A percentile compares a stretch with the other conserved stretches of the same genome.
Conservation (phyloP, 2,797 vertebrate species). For the Peromyscus nudipes region DNA sequence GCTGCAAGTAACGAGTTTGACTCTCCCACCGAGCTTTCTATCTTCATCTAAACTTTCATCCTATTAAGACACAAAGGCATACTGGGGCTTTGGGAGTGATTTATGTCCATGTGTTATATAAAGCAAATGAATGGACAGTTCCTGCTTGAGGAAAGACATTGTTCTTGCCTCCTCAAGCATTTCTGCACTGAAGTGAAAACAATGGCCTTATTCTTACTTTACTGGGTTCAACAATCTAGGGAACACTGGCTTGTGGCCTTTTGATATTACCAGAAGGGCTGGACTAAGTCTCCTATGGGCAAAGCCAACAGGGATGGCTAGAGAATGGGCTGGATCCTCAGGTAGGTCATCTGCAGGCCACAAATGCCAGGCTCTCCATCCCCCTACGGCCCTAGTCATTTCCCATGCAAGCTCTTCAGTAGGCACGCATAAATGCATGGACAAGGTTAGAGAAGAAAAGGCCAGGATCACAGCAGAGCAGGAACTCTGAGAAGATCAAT, state of each 20-base stretch:
- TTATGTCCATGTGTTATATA: background rate
- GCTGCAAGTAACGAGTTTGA: background rate
- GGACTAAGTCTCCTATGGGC: background rate
- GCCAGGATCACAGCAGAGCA: background rate
- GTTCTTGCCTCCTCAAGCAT: background rate
- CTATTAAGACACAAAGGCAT: background rate
- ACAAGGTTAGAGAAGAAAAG: background rate
- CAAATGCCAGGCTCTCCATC: background rate
- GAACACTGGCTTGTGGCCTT: background rate
- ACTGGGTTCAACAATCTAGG: constrained; percentile 1
- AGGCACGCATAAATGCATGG: accelerated
- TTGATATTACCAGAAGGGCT: background rate
- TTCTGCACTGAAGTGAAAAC: background rate
- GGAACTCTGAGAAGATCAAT: background rate
- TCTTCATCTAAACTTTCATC: background rate
- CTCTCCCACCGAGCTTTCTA: background rate
- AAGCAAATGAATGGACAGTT: background rate
- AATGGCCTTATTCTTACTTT: constrained; percentile 1
- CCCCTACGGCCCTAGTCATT: background rate
- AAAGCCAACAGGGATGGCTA: background rate
- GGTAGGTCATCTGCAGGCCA: background rate
- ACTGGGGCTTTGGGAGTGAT: background rate
- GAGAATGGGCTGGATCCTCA: background rate
- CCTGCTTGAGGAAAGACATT: background rate
- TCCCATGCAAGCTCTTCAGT: background rate